A percentile compares a stretch with the other conserved stretches of the same genome.
Evolutionary conservation across 2,888 invertebrate species (phyloP).

Genomic region (Meandrusa payeni): DNA sequence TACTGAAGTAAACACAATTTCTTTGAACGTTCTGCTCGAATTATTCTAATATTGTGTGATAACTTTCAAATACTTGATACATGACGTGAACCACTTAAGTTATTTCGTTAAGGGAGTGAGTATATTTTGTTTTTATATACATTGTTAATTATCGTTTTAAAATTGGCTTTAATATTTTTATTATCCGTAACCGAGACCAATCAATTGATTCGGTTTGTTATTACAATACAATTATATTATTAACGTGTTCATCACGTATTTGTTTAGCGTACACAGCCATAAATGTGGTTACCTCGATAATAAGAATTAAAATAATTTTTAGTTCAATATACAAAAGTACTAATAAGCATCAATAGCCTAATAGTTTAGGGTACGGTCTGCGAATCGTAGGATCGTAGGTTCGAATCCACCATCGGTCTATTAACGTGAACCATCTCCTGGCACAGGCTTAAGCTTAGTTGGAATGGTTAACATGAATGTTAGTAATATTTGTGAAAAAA

Average conservation of each 20-base stretch:
- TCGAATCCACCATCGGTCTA: too few species aligned
- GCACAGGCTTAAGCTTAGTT: too few species aligned
- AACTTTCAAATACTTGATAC: not conserved
- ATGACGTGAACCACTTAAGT: conserved; percentile 2
- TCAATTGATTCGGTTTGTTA: conserved; percentile 2
- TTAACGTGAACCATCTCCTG: too few species aligned
- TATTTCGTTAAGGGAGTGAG: not conserved
- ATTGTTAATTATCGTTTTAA: not conserved
- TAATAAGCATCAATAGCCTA: too few species aligned
- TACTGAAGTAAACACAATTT: too few species aligned
- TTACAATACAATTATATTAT: conserved; percentile 2
- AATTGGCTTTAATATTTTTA: conserved; percentile 11
- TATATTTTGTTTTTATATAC: conserved; percentile 6
- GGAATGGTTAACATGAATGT: too few species aligned
- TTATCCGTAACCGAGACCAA: conserved; percentile 8
- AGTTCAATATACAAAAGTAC: too few species aligned
- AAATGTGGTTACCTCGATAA: too few species aligned
- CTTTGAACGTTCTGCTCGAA: conserved; percentile 4
- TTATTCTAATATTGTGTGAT: conserved; percentile 4
- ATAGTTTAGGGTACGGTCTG: too few species aligned
- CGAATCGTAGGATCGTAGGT: too few species aligned
- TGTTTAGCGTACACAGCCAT: not conserved
- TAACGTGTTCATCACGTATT: not conserved
- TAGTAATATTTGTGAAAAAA: too few species aligned
- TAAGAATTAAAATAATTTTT: too few species aligned